These are phyloP conservation scores for Nymphalis c-album DNA, from an alignment of 2,888 invertebrate species.

Conservation along the genomic window DNA sequence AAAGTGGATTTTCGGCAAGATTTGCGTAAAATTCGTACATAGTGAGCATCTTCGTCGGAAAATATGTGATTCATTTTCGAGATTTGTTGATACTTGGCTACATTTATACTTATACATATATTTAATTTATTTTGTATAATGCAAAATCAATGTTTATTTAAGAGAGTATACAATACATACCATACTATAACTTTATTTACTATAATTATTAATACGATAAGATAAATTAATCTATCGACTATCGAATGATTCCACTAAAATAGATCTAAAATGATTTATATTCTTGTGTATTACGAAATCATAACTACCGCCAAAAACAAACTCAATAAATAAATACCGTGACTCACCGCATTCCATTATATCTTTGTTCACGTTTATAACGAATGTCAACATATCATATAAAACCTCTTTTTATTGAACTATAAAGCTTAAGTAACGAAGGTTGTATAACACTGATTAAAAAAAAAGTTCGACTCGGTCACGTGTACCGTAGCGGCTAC, in stretches of 20 bases:
- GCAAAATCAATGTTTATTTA: no score
- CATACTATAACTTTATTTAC: background rate
- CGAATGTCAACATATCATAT: background rate
- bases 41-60: no score
- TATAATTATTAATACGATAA: slow-evolving; percentile 2
- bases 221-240: background rate
- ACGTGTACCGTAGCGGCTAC: slow-evolving; percentile 44
- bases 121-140: no score
- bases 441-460: slow-evolving; percentile 18
- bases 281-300: background rate
- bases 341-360: slow-evolving; percentile 15
- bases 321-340: slow-evolving; percentile 5
- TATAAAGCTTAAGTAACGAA: background rate
- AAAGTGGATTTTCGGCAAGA: no score
- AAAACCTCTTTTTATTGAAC: background rate
- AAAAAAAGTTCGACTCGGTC: slow-evolving; percentile 25
- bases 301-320: background rate
- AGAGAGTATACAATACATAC: no score
- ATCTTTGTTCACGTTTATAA: slow-evolving; percentile 10
- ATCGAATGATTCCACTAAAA: background rate
- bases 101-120: no score
- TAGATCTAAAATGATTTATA: no score
- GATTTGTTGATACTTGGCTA: no score
- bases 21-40: no score
- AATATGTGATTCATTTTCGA: no score